Conservation (phyloP, 2,113 vertebrate species). For the Cyrtonyx montezumae region DNA sequence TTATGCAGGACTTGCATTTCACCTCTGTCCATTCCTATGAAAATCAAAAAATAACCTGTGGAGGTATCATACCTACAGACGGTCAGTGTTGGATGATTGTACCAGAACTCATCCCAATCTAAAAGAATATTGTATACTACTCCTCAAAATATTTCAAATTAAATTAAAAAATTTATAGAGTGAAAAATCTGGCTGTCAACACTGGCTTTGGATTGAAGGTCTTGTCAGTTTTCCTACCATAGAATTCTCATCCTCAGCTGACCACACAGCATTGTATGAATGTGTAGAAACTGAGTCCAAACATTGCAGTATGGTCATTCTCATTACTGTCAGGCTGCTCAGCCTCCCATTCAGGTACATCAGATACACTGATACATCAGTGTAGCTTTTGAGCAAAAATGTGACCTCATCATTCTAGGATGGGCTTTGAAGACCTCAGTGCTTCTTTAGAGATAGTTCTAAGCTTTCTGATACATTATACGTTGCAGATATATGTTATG, state of each 20-base stretch:
- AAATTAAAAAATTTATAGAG: neutral
- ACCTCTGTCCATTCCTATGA: neutral
- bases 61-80: neutral
- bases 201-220: neutral
- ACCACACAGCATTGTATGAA: neutral
- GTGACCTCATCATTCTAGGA: rapidly evolving
- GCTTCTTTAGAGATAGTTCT: neutral
- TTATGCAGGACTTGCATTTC: neutral
- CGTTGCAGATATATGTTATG: neutral
- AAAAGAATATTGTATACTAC: neutral
- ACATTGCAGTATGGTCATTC: neutral
- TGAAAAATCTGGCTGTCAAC: neutral
- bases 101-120: neutral
- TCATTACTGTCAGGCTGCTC: neutral
- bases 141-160: neutral
- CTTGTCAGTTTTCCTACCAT: neutral
- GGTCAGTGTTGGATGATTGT: neutral
- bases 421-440: neutral
- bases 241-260: neutral
- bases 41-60: neutral
- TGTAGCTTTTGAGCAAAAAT: neutral
- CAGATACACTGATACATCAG: neutral
- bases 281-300: neutral
- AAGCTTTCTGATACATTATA: neutral
- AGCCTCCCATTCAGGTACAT: neutral